Percentiles rank a stretch among this genome's conserved stretches.
phyloP scores from a whole-genome alignment of 1,140 invertebrate genomes.

The Drosophila suzukii region DNA sequence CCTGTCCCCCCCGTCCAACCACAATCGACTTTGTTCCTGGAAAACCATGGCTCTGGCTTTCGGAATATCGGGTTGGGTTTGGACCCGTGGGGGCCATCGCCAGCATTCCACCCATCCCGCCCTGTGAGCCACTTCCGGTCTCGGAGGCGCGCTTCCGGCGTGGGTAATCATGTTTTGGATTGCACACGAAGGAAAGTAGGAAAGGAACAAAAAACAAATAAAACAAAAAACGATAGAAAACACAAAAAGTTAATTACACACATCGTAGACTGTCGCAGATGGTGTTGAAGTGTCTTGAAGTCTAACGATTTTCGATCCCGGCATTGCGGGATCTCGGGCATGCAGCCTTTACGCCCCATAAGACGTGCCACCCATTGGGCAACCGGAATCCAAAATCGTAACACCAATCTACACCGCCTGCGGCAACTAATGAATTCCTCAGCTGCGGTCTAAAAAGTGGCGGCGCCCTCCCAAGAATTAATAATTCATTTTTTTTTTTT shows the following conservation, averaged over 20 bases:
- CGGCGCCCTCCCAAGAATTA: background rate
- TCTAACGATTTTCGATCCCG: constrained; percentile 16
- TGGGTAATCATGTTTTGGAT: constrained; percentile 72
- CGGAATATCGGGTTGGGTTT: background rate
- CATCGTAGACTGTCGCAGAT: constrained; percentile 30
- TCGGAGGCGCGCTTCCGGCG: constrained; percentile 15
- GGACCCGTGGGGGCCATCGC: constrained; percentile 3
- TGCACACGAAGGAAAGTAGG: constrained; percentile 12
- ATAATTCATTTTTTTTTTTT: background rate
- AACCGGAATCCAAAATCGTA: constrained; percentile 28
- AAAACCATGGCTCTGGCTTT: constrained; percentile 25
- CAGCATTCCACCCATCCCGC: constrained; percentile 14
- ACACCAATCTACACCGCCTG: constrained; percentile 27
- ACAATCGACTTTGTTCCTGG: constrained; percentile 6
- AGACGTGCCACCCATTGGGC: constrained; percentile 20
- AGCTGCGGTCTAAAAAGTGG: constrained; percentile 7
- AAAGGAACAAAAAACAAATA: background rate
- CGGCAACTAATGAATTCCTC: constrained; percentile 20
- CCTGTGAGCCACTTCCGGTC: constrained; percentile 7
- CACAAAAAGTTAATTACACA: constrained; percentile 1
- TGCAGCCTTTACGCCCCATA: constrained; percentile 27
- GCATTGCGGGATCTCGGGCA: constrained; percentile 21
- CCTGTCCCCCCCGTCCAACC: constrained; percentile 3
- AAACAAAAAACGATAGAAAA: background rate
- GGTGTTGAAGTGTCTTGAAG: constrained; percentile 18